Conservation (phyloP, 1,140 invertebrate genomes). For the Galleria mellonella region DNA sequence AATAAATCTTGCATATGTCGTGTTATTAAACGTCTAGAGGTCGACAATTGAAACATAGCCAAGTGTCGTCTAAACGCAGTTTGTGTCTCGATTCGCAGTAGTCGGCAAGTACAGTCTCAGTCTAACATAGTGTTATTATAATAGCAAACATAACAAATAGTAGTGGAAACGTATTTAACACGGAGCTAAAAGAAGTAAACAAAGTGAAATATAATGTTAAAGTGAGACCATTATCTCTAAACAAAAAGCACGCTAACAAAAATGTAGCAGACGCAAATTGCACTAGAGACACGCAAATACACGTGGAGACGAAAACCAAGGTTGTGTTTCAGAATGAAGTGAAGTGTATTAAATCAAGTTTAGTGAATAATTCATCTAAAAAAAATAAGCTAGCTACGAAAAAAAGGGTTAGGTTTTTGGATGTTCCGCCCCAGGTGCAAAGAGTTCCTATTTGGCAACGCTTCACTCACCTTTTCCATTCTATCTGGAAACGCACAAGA, state of each 20-base stretch:
- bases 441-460: slow-evolving; percentile 36
- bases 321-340: slow-evolving; percentile 30
- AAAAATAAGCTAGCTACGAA: slow-evolving; percentile 30
- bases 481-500: slow-evolving; percentile 39
- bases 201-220: slow-evolving; percentile 11
- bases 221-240: slow-evolving; percentile 17
- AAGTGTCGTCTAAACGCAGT: not conserved
- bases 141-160: not conserved
- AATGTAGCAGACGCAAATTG: slow-evolving; percentile 24
- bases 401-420: slow-evolving; percentile 55
- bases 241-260: slow-evolving; percentile 24
- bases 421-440: slow-evolving; percentile 16
- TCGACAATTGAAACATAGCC: slow-evolving; percentile 8
- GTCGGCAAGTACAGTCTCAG: not conserved
- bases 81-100: not conserved
- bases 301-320: slow-evolving; percentile 6
- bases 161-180: slow-evolving; percentile 10
- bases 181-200: slow-evolving; percentile 23
- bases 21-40: slow-evolving; percentile 1
- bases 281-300: slow-evolving; percentile 10
- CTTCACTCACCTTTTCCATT: slow-evolving; percentile 39
- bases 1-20: slow-evolving; percentile 1
- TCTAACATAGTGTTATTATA: not conserved
- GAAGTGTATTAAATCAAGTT: slow-evolving; percentile 40
- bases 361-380: slow-evolving; percentile 29